Evolutionary conservation across 2,797 vertebrate species (phyloP).

Genomic region (Agapornis canus): DNA sequence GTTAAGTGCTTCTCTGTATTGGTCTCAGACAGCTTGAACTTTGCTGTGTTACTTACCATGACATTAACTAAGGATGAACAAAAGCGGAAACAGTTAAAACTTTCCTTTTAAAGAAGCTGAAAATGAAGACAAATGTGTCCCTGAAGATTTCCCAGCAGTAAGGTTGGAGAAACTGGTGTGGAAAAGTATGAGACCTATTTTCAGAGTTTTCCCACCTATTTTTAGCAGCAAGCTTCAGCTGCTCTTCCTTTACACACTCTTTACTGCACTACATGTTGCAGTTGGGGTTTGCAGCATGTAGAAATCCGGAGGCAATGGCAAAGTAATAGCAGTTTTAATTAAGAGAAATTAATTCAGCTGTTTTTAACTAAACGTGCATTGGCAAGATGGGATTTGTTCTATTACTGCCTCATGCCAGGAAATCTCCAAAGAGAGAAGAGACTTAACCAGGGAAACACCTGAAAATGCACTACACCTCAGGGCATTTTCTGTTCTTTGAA

Average conservation of each 20-base stretch:
- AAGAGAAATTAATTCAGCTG: conserved; percentile 34
- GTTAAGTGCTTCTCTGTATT: not conserved
- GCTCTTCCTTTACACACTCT: not conserved
- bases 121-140: conserved; percentile 24
- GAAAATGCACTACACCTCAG: not conserved
- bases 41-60: not conserved
- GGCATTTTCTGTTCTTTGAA: conserved; percentile 7
- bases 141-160: not conserved
- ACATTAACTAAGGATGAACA: not conserved
- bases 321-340: conserved; percentile 7
- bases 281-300: not conserved
- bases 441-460: not conserved
- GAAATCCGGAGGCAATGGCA: not conserved
- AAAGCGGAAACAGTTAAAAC: not conserved
- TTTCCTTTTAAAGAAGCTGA: conserved; percentile 6
- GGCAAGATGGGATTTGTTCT: not conserved
- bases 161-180: not conserved
- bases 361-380: not conserved
- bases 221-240: not conserved
- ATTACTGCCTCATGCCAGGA: conserved; percentile 6
- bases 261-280: not conserved
- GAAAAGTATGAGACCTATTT: not conserved
- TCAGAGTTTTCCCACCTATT: not conserved
- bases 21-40: conserved; percentile 14
- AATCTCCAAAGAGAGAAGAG: not conserved